These are phyloP conservation scores for Halichoerus grypus DNA, from an alignment of 2,113 vertebrate genomes.

Conservation along the genomic window DNA sequence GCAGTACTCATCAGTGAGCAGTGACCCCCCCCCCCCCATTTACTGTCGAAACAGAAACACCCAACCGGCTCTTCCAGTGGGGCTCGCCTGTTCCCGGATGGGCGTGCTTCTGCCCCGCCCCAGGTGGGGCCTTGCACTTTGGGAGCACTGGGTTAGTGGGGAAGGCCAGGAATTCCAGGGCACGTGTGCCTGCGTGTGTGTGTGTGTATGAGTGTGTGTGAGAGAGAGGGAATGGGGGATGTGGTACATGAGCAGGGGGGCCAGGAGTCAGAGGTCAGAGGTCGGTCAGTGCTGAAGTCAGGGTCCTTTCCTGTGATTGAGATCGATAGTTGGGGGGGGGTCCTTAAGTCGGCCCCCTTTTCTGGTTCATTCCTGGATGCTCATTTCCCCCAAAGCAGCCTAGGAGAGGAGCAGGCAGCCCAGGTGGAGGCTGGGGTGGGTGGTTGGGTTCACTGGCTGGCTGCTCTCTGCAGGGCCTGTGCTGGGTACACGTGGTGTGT, in stretches of 20 bases:
- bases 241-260: background rate
- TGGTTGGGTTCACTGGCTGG: background rate
- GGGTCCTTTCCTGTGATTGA: background rate
- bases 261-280: background rate
- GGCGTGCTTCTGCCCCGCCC: background rate
- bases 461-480: background rate
- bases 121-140: background rate
- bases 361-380: background rate
- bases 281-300: background rate
- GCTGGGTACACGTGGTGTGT: accelerated
- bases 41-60: background rate
- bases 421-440: accelerated
- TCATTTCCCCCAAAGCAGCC: too few relatives aligned
- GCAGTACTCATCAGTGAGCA: background rate
- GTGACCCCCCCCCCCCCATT: slow-evolving; percentile 1
- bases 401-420: background rate
- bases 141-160: background rate
- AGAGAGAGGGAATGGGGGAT: too few relatives aligned
- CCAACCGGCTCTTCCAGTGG: slow-evolving; percentile 64
- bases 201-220: too few relatives aligned
- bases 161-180: background rate
- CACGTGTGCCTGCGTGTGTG: accelerated
- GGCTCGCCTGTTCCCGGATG: slow-evolving; percentile 64
- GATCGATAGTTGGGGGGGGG: background rate
- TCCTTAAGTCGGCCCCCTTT: background rate